Evolutionary conservation across 2,888 invertebrate species (phyloP), one percentile per base, ranked within the genome.

Genomic region (Ectemnius lituratus): DNA sequence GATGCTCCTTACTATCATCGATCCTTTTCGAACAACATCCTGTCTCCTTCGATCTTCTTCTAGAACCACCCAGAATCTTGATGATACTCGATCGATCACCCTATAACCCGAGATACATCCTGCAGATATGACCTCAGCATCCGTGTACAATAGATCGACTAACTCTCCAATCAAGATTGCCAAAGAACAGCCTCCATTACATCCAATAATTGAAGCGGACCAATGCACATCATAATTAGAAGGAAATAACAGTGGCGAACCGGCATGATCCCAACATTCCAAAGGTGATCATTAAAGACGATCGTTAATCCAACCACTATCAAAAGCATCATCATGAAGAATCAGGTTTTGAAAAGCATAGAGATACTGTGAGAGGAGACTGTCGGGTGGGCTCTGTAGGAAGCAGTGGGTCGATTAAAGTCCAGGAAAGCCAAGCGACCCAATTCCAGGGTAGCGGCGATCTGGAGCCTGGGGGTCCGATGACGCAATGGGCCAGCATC

Each of bases 401-500:
- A 62, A 18, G 11, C 37, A 62, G 23, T 45, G 18, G 16, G 23
- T 52, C 46, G 66, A 72, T 72, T 71, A 68, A 63, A 69, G 60
- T 70, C 72, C 78, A 73, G 77, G 71, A 83, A 81, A 82, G 79
- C 80, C 79, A 80, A 73, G 75, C 88, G 89, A 89, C 89, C 89
- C 83, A 89, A 87, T 88, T 89, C 85, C 85, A 86, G 89, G 88
- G 75, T 75, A 76, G 59, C 74, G 67, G 67, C 71, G 67, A 67
- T 67, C 52, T 69, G 70, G 64, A 67, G 66, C 70, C 69, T 59
- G 61, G 45, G 52, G 52, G 52, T 16, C n/a, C 82, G 85, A 86
- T 89, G 89, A 89, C 89, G 88, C 86, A 89, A 89, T 37, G 37
- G 37, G 82, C 75, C 28, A 76, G 70, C 76, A 77, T 76, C 61